Evolutionary conservation across 2,888 invertebrate genomes (phyloP).

Genomic region (Papilio demoleus): DNA sequence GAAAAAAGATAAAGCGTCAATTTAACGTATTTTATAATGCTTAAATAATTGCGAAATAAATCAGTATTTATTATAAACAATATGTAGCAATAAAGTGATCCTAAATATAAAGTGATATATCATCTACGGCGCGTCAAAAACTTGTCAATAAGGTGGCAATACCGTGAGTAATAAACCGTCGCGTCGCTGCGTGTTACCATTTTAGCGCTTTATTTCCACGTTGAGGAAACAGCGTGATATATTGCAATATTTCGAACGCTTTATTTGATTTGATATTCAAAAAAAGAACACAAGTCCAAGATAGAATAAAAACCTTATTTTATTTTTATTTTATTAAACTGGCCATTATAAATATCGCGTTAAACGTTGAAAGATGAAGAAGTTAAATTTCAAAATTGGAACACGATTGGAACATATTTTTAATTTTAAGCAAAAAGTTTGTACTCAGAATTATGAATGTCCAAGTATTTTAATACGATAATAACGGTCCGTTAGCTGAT

Average conservation of each 20-base stretch:
- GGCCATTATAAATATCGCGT: not conserved
- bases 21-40: too few relatives aligned
- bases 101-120: conserved; percentile 48
- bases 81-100: too few relatives aligned
- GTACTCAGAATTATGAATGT: conserved; percentile 25
- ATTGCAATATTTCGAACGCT: not conserved
- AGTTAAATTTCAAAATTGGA: conserved; percentile 13
- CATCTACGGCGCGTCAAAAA: conserved; percentile 50
- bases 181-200: conserved; percentile 39
- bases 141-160: conserved; percentile 45
- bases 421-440: conserved; percentile 6
- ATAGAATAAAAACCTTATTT: too few relatives aligned
- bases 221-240: conserved; percentile 27
- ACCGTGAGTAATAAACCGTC: conserved; percentile 35
- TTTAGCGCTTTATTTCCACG: conserved; percentile 42
- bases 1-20: too few relatives aligned
- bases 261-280: conserved; percentile 4
- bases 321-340: not conserved
- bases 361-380: not conserved
- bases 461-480: conserved; percentile 25
- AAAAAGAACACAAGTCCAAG: too few relatives aligned
- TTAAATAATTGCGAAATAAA: too few relatives aligned
- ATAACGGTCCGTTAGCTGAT: conserved; percentile 36
- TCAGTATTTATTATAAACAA: too few relatives aligned
- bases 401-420: conserved; percentile 20